phyloP scores from a whole-genome alignment of 2,888 invertebrate genomes.

The Dynastes hyllus region DNA sequence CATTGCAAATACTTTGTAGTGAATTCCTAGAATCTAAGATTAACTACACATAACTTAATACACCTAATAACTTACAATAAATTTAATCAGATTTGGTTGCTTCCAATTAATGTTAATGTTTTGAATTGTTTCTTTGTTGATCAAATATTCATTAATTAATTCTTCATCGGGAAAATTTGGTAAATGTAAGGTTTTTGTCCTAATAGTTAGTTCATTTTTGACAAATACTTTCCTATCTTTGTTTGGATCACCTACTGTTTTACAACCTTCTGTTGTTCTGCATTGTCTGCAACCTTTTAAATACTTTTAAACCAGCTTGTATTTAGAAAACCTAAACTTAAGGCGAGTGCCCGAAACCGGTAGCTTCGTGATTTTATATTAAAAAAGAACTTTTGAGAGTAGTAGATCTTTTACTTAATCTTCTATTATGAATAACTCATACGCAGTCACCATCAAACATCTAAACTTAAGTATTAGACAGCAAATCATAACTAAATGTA shows the following conservation, averaged over 20 bases:
- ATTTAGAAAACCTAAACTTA: too few relatives aligned
- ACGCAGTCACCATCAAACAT: too few relatives aligned
- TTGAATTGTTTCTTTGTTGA: conserved; percentile 73
- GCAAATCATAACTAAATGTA: conserved; percentile 39
- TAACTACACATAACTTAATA: not conserved
- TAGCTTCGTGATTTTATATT: too few relatives aligned
- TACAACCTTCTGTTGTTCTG: conserved; percentile 77
- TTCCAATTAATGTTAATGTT: conserved; percentile 76
- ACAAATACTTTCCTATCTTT: conserved; percentile 79
- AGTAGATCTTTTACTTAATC: too few relatives aligned
- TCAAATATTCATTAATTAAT: conserved; percentile 83
- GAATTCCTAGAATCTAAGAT: conserved; percentile 74
- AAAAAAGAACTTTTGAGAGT: too few relatives aligned
- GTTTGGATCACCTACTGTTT: conserved; percentile 59
- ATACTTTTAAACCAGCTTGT: too few relatives aligned
- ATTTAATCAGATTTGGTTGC: conserved; percentile 80
- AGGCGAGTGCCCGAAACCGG: too few relatives aligned
- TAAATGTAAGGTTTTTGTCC: conserved; percentile 79
- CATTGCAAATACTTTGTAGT: conserved; percentile 81
- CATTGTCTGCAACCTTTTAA: conserved; percentile 78
- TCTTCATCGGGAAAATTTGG: conserved; percentile 82
- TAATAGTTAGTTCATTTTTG: conserved; percentile 80
- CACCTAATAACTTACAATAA: conserved; percentile 74
- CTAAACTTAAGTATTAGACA: too few relatives aligned
- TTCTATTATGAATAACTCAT: too few relatives aligned